Evolutionary conservation across 2,888 invertebrate species (phyloP).

Genomic region (Lymantria dispar): DNA sequence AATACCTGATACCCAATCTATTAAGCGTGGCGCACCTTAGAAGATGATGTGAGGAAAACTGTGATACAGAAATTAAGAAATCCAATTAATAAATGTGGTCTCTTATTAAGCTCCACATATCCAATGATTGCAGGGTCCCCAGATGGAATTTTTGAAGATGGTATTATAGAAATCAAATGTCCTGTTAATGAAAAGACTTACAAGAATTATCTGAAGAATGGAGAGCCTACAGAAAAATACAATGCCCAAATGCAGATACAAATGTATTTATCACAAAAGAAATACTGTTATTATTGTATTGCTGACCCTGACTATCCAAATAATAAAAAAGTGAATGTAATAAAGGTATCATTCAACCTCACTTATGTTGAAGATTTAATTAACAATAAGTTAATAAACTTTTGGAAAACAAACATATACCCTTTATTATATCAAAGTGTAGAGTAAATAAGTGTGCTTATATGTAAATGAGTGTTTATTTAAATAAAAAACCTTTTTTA

Average conservation of each 20-base stretch:
- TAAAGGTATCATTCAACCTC: not conserved
- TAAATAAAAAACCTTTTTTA: not conserved
- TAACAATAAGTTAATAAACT: not conserved
- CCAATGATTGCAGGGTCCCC: slow-evolving; percentile 37
- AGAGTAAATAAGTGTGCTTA: not conserved
- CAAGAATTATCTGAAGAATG: no score
- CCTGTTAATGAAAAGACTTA: no score
- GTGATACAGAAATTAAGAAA: slow-evolving; percentile 17
- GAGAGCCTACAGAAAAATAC: not conserved
- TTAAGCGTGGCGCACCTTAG: slow-evolving; percentile 21
- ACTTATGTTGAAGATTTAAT: not conserved
- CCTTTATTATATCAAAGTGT: not conserved
- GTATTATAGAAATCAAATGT: no score
- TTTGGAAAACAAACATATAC: not conserved
- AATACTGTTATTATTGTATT: no score
- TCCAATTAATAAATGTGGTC: slow-evolving; percentile 26
- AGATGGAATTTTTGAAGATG: no score
- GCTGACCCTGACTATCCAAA: slow-evolving; percentile 4
- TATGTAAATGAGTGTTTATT: not conserved
- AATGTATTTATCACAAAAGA: no score
- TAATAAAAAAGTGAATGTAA: not conserved
- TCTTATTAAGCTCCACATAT: slow-evolving; percentile 17
- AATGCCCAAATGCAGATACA: slow-evolving; percentile 5
- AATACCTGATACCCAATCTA: slow-evolving; percentile 22
- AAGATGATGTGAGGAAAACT: slow-evolving; percentile 20